These are phyloP conservation scores for Andrena chrysosceles DNA, from an alignment of 2,888 invertebrate genomes.

Conservation along the genomic window DNA sequence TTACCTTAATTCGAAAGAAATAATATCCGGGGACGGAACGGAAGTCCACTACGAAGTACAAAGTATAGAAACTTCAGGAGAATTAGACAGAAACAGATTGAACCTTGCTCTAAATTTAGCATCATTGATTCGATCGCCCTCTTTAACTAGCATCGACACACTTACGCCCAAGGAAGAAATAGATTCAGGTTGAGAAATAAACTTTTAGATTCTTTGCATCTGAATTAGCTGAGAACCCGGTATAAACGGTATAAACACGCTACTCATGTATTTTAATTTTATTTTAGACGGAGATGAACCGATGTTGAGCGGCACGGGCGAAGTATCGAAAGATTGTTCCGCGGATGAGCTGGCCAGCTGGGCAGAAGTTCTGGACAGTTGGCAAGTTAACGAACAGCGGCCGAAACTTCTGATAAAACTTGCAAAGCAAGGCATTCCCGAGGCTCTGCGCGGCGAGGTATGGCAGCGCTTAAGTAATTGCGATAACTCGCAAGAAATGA, in stretches of 20 bases:
- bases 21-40: slow-evolving; percentile 87
- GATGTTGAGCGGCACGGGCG: slow-evolving; percentile 98
- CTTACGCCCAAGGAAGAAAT: slow-evolving; percentile 91
- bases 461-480: slow-evolving; percentile 98
- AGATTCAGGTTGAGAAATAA: slow-evolving; percentile 87
- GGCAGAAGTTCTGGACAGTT: slow-evolving; percentile 94
- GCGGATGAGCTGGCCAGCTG: slow-evolving; percentile 97
- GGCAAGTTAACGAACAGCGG: slow-evolving; percentile 88
- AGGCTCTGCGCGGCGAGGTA: slow-evolving; percentile 97
- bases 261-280: not conserved
- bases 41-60: slow-evolving; percentile 91
- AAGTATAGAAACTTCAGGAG: slow-evolving; percentile 92
- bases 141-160: slow-evolving; percentile 90
- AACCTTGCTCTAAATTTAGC: slow-evolving; percentile 91
- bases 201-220: not conserved
- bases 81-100: slow-evolving; percentile 90
- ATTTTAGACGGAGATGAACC: slow-evolving; percentile 95
- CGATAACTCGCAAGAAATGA: slow-evolving; percentile 92
- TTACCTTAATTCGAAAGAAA: slow-evolving; percentile 94
- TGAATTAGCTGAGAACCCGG: not conserved
- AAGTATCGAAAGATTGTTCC: slow-evolving; percentile 98
- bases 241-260: not conserved
- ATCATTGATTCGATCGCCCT: slow-evolving; percentile 90
- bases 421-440: slow-evolving; percentile 96
- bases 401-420: slow-evolving; percentile 93